A percentile compares a stretch with the other conserved stretches of the same genome.
These are phyloP conservation scores for Scopus umbretta DNA, from an alignment of 2,113 vertebrate genomes.

Conservation along the genomic window DNA sequence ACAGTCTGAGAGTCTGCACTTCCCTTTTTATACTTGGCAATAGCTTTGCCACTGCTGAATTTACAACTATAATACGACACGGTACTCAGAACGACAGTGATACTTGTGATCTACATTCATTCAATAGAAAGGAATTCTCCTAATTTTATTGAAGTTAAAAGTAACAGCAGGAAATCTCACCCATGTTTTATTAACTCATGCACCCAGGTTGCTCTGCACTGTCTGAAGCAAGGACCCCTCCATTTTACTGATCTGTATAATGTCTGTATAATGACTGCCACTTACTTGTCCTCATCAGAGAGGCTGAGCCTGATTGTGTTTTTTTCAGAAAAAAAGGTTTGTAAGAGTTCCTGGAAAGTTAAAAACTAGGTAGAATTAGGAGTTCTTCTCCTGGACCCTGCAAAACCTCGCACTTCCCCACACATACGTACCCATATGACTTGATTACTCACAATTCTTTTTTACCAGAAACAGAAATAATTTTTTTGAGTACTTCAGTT, in stretches of 20 bases:
- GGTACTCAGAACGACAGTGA: background rate
- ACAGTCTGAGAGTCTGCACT: background rate
- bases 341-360: background rate
- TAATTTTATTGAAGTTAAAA: background rate
- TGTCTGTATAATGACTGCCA: background rate
- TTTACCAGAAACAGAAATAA: background rate
- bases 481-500: background rate
- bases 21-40: background rate
- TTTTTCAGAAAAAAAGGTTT: background rate
- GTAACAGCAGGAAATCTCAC: background rate
- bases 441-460: background rate
- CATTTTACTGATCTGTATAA: background rate
- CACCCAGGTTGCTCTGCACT: background rate
- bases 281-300: background rate
- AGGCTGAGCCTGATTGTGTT: background rate
- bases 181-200: background rate
- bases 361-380: background rate
- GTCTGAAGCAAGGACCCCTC: background rate
- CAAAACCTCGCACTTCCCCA: background rate
- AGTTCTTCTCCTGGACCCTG: background rate
- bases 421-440: background rate
- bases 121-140: background rate
- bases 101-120: background rate
- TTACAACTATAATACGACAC: background rate
- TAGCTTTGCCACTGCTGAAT: background rate